Evolutionary conservation across 2,888 invertebrate species (phyloP), one percentile per base, ranked within the genome.

Genomic region (Ormyrus labotus): DNA sequence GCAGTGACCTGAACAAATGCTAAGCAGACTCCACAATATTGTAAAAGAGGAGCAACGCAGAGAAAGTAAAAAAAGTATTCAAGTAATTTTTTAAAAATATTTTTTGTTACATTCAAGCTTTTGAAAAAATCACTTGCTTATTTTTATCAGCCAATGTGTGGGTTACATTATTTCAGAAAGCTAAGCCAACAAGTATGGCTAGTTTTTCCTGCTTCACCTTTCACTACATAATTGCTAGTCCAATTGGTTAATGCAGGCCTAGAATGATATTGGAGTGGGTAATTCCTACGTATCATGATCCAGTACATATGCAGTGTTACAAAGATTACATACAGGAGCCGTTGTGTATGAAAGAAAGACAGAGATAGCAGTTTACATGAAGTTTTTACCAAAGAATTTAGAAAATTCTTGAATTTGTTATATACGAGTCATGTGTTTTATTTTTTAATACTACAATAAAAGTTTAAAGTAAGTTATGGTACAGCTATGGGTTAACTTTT

Each of bases 131-230:
- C 34, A 34, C 34, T 34, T 34, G 34, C 34, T 34, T 34, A 34
- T 34, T 34, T 34, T 34, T 34, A 34, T 34, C 34, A 34, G 34
- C 4, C 34, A 34, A 34, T 34, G 34, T 34, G 34, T 34, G 34
- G 34, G 34, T 34, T 4, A 34, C 34, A 34, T 4, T 34, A 34
- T 34, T 34, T 34, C 34, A 34, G 34, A 34, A 34, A 34, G 34
- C 34, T 34, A 34, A 34, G 2, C 34, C 34, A 34, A 68, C 75
- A 61, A 13, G 60, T 58, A 45, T 68, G 53, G 60, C 60, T 13
- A 75, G 68, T 75, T 75, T 68, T 60, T 51, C 67, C 75, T 47
- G 51, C n/a, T 19, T 60, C 53, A 61, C 68, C 75, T 75, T 75
- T 75, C 75, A 75, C 75, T 69, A 6, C 57, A 58, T 13, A 34